Evolutionary conservation across 1,140 invertebrate genomes (phyloP), one percentile per base, ranked within the genome.

Genomic region (Dufourea novaeangliae): DNA sequence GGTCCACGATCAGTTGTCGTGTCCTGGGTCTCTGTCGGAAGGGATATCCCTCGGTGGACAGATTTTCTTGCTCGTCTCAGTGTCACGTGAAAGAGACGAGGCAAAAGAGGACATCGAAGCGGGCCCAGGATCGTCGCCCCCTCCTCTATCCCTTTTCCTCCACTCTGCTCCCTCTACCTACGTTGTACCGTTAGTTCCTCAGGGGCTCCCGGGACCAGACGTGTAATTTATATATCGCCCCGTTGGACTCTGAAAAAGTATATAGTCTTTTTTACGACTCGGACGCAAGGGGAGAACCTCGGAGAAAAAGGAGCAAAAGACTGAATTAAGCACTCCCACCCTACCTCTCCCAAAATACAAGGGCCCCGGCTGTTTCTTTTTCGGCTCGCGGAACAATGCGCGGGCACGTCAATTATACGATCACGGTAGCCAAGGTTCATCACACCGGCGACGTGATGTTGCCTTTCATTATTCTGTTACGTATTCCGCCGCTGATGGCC

Each of bases 211-310:
- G 79, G 69, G 87, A 82, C 85, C 84, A 87, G 87, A 89, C 87
- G 79, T 88, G 86, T 89, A 89, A 88, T 89, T 89, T 89, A 89
- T 89, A 89, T 88, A 89, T 89, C 86, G 86, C 85, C 85, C 83
- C 59, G 80, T n/a, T 79, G 61, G 52, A 74, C 84, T 83, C 44
- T 25, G 74, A 73, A 66, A 86, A 86, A 84, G 72, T 80, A 78
- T 75, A 78, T 69, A 37, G 70, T 25, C 46, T 71, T 85, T 83
- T 80, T 85, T 82, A 85, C 71, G 79, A 82, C 62, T 46, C 59
- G 41, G 12, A 17, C 4, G 41, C 4, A 17, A 7, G 10, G 39
- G 7, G 41, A 11, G 41, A 14, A 14, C 12, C 0, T 4, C 27
- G 41, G 52, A 32, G 56, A 67, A 57, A 39, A 62, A 34, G 54